Conservation (phyloP, 2,888 invertebrate genomes). For the Stenodema calcarata region DNA sequence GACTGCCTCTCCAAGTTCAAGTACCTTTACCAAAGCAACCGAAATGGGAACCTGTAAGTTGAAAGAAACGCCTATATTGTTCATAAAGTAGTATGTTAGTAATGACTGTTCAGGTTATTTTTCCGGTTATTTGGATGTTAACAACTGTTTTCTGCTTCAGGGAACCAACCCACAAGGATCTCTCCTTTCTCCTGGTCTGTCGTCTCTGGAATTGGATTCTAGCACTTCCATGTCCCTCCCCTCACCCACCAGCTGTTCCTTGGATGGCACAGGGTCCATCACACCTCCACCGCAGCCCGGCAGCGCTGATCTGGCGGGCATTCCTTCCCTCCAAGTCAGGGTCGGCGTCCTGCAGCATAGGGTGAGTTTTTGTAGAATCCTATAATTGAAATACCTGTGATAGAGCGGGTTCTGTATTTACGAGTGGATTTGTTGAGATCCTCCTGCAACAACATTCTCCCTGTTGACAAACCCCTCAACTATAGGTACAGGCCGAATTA, state of each 20-base stretch:
- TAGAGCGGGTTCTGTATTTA: too few relatives aligned
- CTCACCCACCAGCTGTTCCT: constrained; percentile 76
- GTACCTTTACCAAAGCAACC: constrained; percentile 65
- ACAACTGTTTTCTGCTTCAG: constrained; percentile 40
- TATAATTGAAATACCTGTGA: neutral
- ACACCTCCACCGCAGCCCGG: constrained; percentile 56
- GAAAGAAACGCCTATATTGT: neutral
- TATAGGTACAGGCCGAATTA: too few relatives aligned
- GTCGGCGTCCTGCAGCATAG: constrained; percentile 81
- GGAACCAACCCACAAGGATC: constrained; percentile 56
- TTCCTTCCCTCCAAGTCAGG: constrained; percentile 67
- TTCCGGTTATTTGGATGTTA: too few relatives aligned
- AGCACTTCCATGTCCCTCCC: constrained; percentile 79
- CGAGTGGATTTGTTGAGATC: neutral
- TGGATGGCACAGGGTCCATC: constrained; percentile 66
- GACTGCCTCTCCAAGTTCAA: constrained; percentile 75
- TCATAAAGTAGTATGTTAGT: too few relatives aligned
- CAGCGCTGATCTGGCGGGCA: constrained; percentile 67
- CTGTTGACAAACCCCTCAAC: too few relatives aligned
- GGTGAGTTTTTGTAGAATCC: constrained; percentile 71
- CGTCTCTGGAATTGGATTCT: constrained; percentile 70
- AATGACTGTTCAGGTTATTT: too few relatives aligned
- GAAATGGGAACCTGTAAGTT: constrained; percentile 53
- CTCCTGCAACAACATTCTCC: too few relatives aligned
- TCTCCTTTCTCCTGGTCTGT: constrained; percentile 60